These are phyloP conservation scores for Apotomis turbidana DNA, from an alignment of 2,888 invertebrate genomes.

Conservation along the genomic window DNA sequence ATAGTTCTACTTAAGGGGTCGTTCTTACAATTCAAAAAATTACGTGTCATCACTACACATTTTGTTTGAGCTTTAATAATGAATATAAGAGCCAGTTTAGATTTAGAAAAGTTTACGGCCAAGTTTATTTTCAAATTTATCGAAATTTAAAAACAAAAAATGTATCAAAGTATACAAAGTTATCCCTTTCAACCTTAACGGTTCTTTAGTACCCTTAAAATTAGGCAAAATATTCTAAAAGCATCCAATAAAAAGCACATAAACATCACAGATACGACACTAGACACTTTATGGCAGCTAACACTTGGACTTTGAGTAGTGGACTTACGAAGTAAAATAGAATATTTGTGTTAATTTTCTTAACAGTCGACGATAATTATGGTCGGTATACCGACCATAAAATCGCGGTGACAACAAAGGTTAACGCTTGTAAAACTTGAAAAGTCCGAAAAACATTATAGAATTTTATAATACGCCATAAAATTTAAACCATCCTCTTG, in stretches of 20 bases:
- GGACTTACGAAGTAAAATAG: conserved; percentile 9
- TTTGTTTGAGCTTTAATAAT: neutral
- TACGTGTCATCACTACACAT: too few relatives aligned
- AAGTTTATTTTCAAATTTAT: neutral
- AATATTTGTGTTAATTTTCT: conserved; percentile 36
- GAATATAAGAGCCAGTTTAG: neutral
- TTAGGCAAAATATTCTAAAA: conserved; percentile 53
- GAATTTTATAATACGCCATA: conserved; percentile 66
- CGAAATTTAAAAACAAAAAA: too few relatives aligned
- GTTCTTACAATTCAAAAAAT: too few relatives aligned
- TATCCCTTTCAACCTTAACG: conserved; percentile 15
- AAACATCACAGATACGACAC: conserved; percentile 46
- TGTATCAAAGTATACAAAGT: neutral
- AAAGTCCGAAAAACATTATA: conserved; percentile 56
- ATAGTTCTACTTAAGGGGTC: neutral
- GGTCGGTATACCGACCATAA: conserved; percentile 61
- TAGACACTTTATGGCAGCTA: neutral
- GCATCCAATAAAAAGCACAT: conserved; percentile 55
- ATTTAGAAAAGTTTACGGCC: neutral
- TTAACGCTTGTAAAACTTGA: conserved; percentile 47
- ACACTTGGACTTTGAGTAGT: neutral
- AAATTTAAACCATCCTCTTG: conserved; percentile 62
- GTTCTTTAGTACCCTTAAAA: conserved; percentile 18
- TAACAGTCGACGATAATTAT: conserved; percentile 62
- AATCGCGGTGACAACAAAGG: conserved; percentile 70